These are phyloP conservation scores for Helarctos malayanus DNA, from an alignment of 2,797 vertebrate genomes.

Conservation along the genomic window DNA sequence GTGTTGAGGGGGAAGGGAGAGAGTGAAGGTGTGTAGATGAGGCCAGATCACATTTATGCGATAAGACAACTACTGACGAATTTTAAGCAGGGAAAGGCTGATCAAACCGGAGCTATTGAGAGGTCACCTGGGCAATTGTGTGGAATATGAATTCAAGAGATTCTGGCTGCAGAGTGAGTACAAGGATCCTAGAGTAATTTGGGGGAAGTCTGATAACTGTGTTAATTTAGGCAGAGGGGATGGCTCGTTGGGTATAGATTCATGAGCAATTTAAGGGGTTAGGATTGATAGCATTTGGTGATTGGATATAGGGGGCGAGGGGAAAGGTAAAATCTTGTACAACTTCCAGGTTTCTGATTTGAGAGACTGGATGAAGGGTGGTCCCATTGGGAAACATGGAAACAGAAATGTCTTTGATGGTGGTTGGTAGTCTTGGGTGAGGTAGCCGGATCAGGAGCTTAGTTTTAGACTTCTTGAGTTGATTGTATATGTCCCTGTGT, in stretches of 20 bases:
- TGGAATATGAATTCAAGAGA: neutral
- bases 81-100: neutral
- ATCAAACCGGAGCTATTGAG: neutral
- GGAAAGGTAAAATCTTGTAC: neutral
- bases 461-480: conserved; percentile 1
- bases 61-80: neutral
- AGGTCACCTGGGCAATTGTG: neutral
- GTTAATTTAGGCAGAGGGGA: neutral
- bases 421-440: neutral
- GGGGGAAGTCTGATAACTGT: neutral
- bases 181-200: neutral
- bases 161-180: neutral
- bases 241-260: neutral
- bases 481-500: neutral
- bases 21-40: neutral
- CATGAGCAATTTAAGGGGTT: neutral
- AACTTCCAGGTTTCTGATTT: neutral
- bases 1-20: neutral
- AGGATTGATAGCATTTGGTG: neutral
- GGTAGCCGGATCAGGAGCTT: neutral
- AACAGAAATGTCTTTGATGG: neutral
- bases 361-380: neutral
- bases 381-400: neutral
- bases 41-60: neutral
- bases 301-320: neutral